Percentiles rank a stretch among this genome's conserved stretches.
Conservation (phyloP, 2,888 invertebrate species). For the Pomacea canaliculata region DNA sequence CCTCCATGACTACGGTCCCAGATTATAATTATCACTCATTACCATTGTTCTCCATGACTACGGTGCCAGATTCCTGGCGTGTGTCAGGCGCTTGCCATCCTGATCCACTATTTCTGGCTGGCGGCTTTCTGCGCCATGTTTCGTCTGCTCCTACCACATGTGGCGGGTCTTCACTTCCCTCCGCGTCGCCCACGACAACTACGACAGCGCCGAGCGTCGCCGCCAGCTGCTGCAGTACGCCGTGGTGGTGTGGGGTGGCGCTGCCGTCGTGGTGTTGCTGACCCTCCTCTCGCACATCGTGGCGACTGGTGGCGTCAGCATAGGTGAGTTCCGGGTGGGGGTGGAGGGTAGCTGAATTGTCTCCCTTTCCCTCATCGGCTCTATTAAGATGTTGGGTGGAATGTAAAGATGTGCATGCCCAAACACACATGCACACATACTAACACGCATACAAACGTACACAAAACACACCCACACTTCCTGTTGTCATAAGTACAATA, state of each 20-base stretch:
- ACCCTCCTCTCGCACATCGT: slow-evolving; percentile 25
- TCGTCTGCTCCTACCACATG: slow-evolving; percentile 41
- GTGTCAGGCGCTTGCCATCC: slow-evolving; percentile 34
- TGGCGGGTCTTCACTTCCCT: slow-evolving; percentile 34
- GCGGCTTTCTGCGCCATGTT: slow-evolving; percentile 38
- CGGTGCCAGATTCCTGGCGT: slow-evolving; percentile 14
- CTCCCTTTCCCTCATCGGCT: too few relatives aligned
- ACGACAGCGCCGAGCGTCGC: slow-evolving; percentile 13
- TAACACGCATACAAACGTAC: too few relatives aligned
- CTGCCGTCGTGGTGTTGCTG: slow-evolving; percentile 28
- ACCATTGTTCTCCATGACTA: background rate
- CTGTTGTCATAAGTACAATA: too few relatives aligned
- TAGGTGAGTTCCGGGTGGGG: slow-evolving; percentile 20
- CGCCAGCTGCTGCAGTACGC: slow-evolving; percentile 32
- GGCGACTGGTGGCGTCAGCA: slow-evolving; percentile 26
- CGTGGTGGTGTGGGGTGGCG: slow-evolving; percentile 33
- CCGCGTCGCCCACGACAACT: slow-evolving; percentile 11
- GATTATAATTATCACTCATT: too few relatives aligned
- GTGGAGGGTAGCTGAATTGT: background rate
- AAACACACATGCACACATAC: too few relatives aligned
- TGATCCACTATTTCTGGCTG: slow-evolving; percentile 41
- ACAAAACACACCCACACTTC: too few relatives aligned
- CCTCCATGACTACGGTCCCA: background rate
- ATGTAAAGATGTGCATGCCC: too few relatives aligned
- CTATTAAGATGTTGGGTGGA: too few relatives aligned